Evolutionary conservation across 1,140 invertebrate genomes (phyloP), one percentile per base, ranked within the genome.

Genomic region (Maconellicoccus hirsutus): DNA sequence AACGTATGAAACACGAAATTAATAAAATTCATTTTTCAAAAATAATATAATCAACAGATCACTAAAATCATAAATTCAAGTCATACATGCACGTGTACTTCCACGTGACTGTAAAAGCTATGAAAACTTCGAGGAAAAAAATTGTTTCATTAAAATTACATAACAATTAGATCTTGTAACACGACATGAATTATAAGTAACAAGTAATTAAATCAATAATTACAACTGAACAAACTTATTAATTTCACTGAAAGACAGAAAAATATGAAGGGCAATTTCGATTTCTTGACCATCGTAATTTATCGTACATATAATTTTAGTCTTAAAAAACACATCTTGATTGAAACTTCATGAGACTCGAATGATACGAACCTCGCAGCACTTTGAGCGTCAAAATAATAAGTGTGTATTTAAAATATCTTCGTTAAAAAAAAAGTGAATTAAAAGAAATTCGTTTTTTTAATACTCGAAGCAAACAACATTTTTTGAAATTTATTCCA

Each of bases 81-180:
- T 52, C 10, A 52, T 3, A 16, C 10, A 52, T 52, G 6, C 6
- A 52, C 42, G 42, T 52, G n/a, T 33, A 33, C 3, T 3, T 52
- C n/a, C 42, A 52, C 42, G 42, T 52, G 42, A 52, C 42, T 8
- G 2, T 52, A 16, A 52, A 52, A 16, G 16, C 42, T 52, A 8
- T 2, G 42, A 52, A 52, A 52, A 7, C 6, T 7, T 52, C n/a
- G 10, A 52, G n/a, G n/a, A 52, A 52, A 52, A 52, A 52, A 52
- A 52, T 52, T 52, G 42, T 52, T 52, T 52, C 42, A 52, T 52
- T 52, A 52, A 52, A 52, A 52, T 52, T 52, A 52, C 42, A 52
- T 52, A 52, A 52, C 42, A 52, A 52, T 52, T 52, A 52, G 42
- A 52, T 52, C 42, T 52, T 52, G 6, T 52, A 52, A 33, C 3